Evolutionary conservation across 2,888 invertebrate species (phyloP).

Genomic region (Atrina japonica): DNA sequence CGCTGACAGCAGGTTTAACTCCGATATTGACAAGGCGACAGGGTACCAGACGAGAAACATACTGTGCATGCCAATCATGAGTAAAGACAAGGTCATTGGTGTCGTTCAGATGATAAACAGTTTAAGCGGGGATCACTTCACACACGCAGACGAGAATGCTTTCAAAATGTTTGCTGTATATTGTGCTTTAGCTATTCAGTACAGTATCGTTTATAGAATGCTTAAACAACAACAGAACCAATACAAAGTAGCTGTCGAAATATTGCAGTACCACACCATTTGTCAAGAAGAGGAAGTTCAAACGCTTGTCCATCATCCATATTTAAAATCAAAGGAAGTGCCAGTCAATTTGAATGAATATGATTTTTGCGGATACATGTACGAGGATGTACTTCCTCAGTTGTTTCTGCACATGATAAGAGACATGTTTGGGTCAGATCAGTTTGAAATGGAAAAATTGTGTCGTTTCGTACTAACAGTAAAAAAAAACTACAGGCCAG

Average conservation of each 20-base stretch:
- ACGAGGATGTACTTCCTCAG: constrained; percentile 48
- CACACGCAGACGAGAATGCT: constrained; percentile 56
- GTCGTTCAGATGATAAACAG: constrained; percentile 67
- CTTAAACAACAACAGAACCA: constrained; percentile 43
- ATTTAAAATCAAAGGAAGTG: constrained; percentile 34
- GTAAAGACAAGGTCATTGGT: constrained; percentile 59
- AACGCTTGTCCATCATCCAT: constrained; percentile 22
- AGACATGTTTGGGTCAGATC: constrained; percentile 47
- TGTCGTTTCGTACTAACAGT: constrained; percentile 60
- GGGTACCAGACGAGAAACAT: constrained; percentile 63
- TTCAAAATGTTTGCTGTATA: constrained; percentile 66
- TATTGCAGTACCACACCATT: constrained; percentile 53
- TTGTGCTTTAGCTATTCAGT: constrained; percentile 64
- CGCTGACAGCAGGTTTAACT: constrained; percentile 58
- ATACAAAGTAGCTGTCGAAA: constrained; percentile 59
- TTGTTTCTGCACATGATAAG: constrained; percentile 50
- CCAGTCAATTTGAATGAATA: constrained; percentile 43
- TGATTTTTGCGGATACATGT: constrained; percentile 41
- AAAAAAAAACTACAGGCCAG: constrained; percentile 68
- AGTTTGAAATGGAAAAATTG: constrained; percentile 54
- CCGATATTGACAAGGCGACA: constrained; percentile 59
- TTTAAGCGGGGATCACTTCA: constrained; percentile 49
- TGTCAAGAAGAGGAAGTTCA: constrained; percentile 45
- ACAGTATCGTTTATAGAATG: constrained; percentile 55
- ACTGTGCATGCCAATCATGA: constrained; percentile 66